Evolutionary conservation across 2,797 vertebrate genomes (phyloP), one percentile per base, ranked within the genome.

Genomic region (Staurois parvus): DNA sequence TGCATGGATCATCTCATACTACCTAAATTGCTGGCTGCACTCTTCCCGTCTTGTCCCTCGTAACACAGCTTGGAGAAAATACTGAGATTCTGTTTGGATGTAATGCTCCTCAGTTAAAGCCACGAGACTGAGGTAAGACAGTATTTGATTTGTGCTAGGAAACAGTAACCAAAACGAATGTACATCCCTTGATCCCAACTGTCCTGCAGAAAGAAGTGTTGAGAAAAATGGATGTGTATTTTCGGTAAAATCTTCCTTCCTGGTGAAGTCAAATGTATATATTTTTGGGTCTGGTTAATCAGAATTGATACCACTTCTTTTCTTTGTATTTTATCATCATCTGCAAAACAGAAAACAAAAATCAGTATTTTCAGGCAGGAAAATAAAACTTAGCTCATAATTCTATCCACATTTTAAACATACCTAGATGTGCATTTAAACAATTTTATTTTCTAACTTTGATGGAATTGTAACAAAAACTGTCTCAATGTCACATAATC

Each of bases 321-420:
- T 99, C 98, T 95, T 99, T 99, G 94, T 96, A 99, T 94, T 99
- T 99, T 92, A 99, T 91, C 98, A 99, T 99, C 97, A 99, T 98
- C 98, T 99, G 91, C 13, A 85, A 85, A 59, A 64, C 17, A 76
- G 42, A 75, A 70, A 85, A 9, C 1, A 24, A 24, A 56, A 21
- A 56, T 24, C 34, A 37, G 34, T 37, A 1, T 37, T 37, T 37
- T 37, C 6, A 37, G 37, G 10, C 37, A 37, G 0, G 37, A 37
- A 37, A 37, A 37, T 10, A 6, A 9, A 37, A 37, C 8, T 2
- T 32, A 9, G 37, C 37, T 37, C 37, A 9, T 37, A 37, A 10
- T 37, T 9, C 37, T 9, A 37, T 37, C 8, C 8, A 10, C 37
- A 37, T 37, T 37, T 37, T 37, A 37, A 37, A 37, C 37, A 9